Evolutionary conservation across 2,888 invertebrate genomes (phyloP).

Genomic region (Subacronicta megacephala): DNA sequence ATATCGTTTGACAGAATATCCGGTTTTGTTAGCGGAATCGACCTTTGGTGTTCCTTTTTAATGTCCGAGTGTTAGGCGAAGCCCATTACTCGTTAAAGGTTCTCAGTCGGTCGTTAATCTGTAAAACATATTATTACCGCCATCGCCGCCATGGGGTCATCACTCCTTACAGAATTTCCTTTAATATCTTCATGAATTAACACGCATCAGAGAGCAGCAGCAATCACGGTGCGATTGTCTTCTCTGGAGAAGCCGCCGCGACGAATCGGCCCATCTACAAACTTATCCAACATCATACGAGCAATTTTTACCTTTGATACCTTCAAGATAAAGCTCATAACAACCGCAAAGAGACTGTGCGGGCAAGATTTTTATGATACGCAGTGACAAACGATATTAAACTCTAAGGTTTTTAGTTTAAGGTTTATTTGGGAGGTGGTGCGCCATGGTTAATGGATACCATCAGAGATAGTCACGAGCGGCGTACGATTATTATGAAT

Average conservation of each 20-base stretch:
- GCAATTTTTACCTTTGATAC: slow-evolving; percentile 24
- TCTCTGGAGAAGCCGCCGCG: slow-evolving; percentile 64
- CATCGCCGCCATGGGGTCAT: slow-evolving; percentile 42
- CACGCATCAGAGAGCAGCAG: slow-evolving; percentile 67
- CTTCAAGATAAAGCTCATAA: slow-evolving; percentile 3
- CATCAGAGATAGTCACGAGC: slow-evolving; percentile 66
- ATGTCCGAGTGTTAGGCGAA: neutral
- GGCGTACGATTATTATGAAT: slow-evolving; percentile 77
- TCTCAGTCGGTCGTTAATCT: neutral
- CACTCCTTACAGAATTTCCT: slow-evolving; percentile 55
- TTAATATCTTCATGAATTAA: slow-evolving; percentile 62
- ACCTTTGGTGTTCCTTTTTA: neutral
- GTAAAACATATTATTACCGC: slow-evolving; percentile 25
- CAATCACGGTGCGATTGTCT: slow-evolving; percentile 71
- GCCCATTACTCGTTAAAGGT: neutral
- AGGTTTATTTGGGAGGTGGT: slow-evolving; percentile 22
- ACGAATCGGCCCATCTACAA: slow-evolving; percentile 62
- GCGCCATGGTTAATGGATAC: slow-evolving; percentile 49
- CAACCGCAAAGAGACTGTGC: slow-evolving; percentile 22
- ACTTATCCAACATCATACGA: slow-evolving; percentile 10
- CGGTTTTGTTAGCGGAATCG: too few species aligned
- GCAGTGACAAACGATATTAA: slow-evolving; percentile 27
- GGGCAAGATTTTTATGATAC: slow-evolving; percentile 23
- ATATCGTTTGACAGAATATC: neutral
- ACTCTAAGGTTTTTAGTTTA: slow-evolving; percentile 6